A percentile compares a stretch with the other conserved stretches of the same genome.
phyloP scores from a whole-genome alignment of 2,113 vertebrate species.

The Percina caprodes region DNA sequence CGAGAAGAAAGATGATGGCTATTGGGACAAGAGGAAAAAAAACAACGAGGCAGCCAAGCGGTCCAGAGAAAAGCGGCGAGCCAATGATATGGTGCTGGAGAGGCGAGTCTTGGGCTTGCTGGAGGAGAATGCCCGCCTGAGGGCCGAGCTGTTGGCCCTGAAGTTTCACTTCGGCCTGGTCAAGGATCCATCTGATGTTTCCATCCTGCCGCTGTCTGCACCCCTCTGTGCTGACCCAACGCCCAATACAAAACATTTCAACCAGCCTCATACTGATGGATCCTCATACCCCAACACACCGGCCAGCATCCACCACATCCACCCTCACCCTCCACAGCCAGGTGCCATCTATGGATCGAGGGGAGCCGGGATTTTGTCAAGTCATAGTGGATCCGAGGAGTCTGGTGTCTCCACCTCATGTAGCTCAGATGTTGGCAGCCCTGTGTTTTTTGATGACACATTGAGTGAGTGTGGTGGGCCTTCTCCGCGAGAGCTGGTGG shows the following conservation, averaged over 20 bases:
- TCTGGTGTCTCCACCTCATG: slow-evolving; percentile 81
- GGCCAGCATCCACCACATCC: slow-evolving; percentile 6
- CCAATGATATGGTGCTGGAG: slow-evolving; percentile 86
- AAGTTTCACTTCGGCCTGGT: slow-evolving; percentile 87
- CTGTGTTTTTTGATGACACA: slow-evolving; percentile 82
- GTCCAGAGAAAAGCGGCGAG: slow-evolving; percentile 85
- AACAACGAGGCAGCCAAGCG: slow-evolving; percentile 89
- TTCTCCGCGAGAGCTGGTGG: slow-evolving; percentile 56
- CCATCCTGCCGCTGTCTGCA: slow-evolving; percentile 61
- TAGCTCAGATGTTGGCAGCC: slow-evolving; percentile 78
- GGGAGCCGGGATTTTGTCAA: not conserved
- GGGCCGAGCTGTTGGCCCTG: slow-evolving; percentile 85
- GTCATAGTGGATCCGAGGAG: slow-evolving; percentile 76
- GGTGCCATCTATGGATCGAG: not conserved
- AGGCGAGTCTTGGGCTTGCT: slow-evolving; percentile 82
- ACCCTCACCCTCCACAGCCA: slow-evolving; percentile 45
- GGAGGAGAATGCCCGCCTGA: slow-evolving; percentile 87
- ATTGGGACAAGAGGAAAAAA: slow-evolving; percentile 88
- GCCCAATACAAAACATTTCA: slow-evolving; percentile 38
- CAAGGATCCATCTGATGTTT: slow-evolving; percentile 78
- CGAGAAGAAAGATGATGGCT: slow-evolving; percentile 86
- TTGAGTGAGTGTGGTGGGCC: slow-evolving; percentile 69
- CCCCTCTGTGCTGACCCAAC: slow-evolving; percentile 31
- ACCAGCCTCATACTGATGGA: slow-evolving; percentile 49
- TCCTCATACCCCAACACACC: slow-evolving; percentile 24